phyloP scores from a whole-genome alignment of 2,888 invertebrate genomes.

The Baronia brevicornis region DNA sequence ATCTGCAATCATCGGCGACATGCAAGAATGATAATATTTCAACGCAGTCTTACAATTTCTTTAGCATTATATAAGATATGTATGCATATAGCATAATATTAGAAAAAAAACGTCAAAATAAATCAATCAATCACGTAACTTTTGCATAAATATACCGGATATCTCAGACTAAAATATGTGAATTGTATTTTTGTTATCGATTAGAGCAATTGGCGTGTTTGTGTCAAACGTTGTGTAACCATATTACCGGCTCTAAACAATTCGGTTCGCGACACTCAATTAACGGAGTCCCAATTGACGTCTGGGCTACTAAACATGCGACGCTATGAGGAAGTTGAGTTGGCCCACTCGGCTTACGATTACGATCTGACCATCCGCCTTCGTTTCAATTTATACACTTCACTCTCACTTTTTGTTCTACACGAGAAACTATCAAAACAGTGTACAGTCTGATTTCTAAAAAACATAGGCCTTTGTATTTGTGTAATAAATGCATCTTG shows the following conservation, averaged over 20 bases:
- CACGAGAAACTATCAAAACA: too few relatives aligned
- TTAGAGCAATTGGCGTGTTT: constrained; percentile 22
- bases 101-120: too few relatives aligned
- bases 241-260: constrained; percentile 23
- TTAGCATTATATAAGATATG: too few relatives aligned
- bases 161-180: constrained; percentile 3
- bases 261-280: constrained; percentile 23
- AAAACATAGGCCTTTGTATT: too few relatives aligned
- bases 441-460: too few relatives aligned
- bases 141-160: constrained; percentile 1
- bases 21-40: too few relatives aligned
- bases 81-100: too few relatives aligned
- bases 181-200: constrained; percentile 12
- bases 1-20: too few relatives aligned
- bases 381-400: neutral
- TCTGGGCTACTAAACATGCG: constrained; percentile 19
- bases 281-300: constrained; percentile 20
- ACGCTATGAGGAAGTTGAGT: constrained; percentile 19
- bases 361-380: neutral
- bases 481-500: too few relatives aligned
- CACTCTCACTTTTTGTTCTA: neutral
- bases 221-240: constrained; percentile 24
- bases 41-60: too few relatives aligned
- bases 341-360: constrained; percentile 17
- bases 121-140: too few relatives aligned